Evolutionary conservation across 2,888 invertebrate genomes (phyloP).

Genomic region (Lithophane semibrunnea): DNA sequence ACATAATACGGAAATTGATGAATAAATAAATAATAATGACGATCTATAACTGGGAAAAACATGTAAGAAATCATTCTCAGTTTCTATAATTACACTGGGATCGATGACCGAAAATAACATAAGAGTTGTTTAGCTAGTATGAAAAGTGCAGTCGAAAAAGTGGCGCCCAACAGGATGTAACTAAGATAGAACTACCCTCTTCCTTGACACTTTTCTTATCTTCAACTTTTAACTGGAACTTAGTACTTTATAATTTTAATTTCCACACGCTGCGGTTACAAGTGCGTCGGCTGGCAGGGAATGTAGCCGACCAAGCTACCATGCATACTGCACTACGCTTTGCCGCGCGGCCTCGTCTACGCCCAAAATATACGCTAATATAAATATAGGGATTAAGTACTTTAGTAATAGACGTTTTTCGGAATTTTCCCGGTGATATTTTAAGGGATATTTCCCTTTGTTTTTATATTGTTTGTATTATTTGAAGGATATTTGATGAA

Average conservation of each 20-base stretch:
- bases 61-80: background rate
- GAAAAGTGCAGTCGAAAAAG: background rate
- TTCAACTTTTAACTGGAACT: background rate
- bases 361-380: slow-evolving; percentile 65
- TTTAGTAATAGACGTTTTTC: slow-evolving; percentile 66
- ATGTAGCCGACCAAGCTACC: slow-evolving; percentile 85
- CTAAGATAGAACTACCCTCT: slow-evolving; percentile 8
- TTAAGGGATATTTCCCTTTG: slow-evolving; percentile 14
- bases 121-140: slow-evolving; percentile 10
- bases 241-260: slow-evolving; percentile 16
- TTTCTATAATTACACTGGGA: slow-evolving; percentile 24
- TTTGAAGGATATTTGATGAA: background rate
- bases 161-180: slow-evolving; percentile 36
- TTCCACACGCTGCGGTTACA: slow-evolving; percentile 82
- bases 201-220: background rate
- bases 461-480: background rate
- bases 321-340: slow-evolving; percentile 84
- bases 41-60: slow-evolving; percentile 25
- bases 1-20: background rate
- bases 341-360: slow-evolving; percentile 79
- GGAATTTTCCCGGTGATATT: slow-evolving; percentile 45
- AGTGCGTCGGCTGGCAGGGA: slow-evolving; percentile 80
- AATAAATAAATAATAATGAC: slow-evolving; percentile 1
- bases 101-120: slow-evolving; percentile 2
- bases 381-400: slow-evolving; percentile 67